Evolutionary conservation across 2,888 invertebrate genomes (phyloP), one percentile per base, ranked within the genome.

Genomic region (Parelbella ahira): DNA sequence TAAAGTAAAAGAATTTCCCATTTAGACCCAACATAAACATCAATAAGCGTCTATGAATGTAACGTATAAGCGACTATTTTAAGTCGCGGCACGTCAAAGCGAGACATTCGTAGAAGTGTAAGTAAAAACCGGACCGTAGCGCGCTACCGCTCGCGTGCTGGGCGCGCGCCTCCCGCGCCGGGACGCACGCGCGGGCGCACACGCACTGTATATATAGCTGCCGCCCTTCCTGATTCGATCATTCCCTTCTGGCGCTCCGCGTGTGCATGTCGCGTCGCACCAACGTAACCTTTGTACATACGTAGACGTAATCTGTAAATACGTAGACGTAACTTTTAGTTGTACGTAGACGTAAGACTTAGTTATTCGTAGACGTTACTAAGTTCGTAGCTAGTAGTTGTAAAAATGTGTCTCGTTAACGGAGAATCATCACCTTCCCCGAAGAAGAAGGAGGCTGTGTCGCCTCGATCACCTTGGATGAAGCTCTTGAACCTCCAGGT

Each of bases 401-500:
- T 68, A 62, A 62, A 30, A 63, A 90, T 90, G 90, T 90, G 90
- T 80, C 75, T 89, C 60, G 73, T 77, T 72, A 88, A 88, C 71
- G 82, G 87, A 63, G 70, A 77, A 53, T 70, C 70, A 47, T 68
- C 78, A 56, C 80, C 86, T 47, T 79, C 80, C n/a, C n/a, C n/a
- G n/a, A n/a, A n/a, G 58, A 72, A 69, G 56, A 80, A 78, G 63
- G 81, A 83, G 76, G 75, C 64, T 47, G 60, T 61, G 49, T 73
- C 86, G 45, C 88, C 89, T 50, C 86, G 84, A 47, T 89, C 90
- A 44, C 89, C 90, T 42, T 89, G 89, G 88, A 82, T 89, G 53
- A 88, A 89, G 77, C 81, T 88, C 68, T 64, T 89, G 48, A 86
- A 76, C 54, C 80, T 83, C 69, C 89, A 89, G 89, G 90, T 90